Evolutionary conservation across 1,140 invertebrate species (phyloP).

Genomic region (Diachasma alloeum): DNA sequence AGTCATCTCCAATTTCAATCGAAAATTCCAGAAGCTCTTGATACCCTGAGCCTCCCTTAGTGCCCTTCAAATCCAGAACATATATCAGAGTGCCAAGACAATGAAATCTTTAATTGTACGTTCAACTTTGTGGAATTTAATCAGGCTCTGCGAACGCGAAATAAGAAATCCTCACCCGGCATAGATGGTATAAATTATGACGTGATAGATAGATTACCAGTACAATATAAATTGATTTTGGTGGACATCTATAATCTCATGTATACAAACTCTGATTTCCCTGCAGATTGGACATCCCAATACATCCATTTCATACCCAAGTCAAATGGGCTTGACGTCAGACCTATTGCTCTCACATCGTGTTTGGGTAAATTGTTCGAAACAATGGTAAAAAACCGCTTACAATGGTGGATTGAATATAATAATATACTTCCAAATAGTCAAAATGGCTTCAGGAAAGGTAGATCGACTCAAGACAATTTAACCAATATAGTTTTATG

Average conservation of each 20-base stretch:
- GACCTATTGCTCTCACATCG: slow-evolving; percentile 21
- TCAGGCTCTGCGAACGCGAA: neutral
- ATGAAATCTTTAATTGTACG: neutral
- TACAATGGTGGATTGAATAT: slow-evolving; percentile 24
- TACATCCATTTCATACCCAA: neutral
- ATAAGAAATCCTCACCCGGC: neutral
- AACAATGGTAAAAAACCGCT: slow-evolving; percentile 20
- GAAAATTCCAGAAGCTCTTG: no score
- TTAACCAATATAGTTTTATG: slow-evolving; percentile 8
- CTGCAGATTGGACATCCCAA: neutral
- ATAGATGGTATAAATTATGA: no score
- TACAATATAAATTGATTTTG: neutral
- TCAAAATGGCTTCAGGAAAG: no score
- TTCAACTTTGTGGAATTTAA: neutral
- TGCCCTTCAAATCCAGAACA: neutral
- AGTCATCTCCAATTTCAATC: no score
- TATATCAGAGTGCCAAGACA: neutral
- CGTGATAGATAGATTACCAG: neutral
- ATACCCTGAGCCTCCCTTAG: neutral
- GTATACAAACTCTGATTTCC: neutral
- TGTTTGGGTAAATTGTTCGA: slow-evolving; percentile 28
- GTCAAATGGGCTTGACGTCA: neutral
- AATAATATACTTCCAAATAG: slow-evolving; percentile 4
- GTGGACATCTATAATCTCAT: neutral
- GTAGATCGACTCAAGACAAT: slow-evolving; percentile 17